These are phyloP conservation scores for Eristalinus sepulchralis DNA, from an alignment of 2,888 invertebrate genomes.

Conservation along the genomic window DNA sequence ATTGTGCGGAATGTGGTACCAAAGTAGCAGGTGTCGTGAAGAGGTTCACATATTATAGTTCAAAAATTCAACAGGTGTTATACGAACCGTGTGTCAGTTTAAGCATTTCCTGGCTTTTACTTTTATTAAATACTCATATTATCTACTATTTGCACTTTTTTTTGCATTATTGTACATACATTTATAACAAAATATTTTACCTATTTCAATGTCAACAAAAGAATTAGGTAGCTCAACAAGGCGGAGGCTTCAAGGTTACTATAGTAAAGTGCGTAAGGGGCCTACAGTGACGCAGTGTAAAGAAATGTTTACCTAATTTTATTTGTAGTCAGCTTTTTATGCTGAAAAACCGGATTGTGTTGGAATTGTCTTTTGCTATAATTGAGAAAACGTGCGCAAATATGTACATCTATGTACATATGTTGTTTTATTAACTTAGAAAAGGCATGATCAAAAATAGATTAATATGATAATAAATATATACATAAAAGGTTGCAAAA, in stretches of 20 bases:
- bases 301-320: background rate
- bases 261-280: background rate
- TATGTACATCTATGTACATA: no score
- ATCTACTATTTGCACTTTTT: no score
- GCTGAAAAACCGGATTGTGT: background rate
- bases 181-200: no score
- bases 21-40: conserved; percentile 6
- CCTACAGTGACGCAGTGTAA: background rate
- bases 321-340: background rate
- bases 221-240: no score
- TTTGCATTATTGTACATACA: no score
- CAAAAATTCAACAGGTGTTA: background rate
- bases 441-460: no score
- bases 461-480: no score
- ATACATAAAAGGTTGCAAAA: no score
- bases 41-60: background rate
- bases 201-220: no score
- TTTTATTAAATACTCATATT: no score
- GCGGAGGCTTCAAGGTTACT: background rate
- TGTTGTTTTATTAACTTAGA: no score
- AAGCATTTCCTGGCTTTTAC: no score
- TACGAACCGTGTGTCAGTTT: background rate
- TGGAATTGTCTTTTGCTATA: background rate
- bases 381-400: background rate
- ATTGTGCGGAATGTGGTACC: background rate